Conservation (phyloP, 37 sponge, comb jelly and placozoan species). For the Ephydatia muelleri region DNA sequence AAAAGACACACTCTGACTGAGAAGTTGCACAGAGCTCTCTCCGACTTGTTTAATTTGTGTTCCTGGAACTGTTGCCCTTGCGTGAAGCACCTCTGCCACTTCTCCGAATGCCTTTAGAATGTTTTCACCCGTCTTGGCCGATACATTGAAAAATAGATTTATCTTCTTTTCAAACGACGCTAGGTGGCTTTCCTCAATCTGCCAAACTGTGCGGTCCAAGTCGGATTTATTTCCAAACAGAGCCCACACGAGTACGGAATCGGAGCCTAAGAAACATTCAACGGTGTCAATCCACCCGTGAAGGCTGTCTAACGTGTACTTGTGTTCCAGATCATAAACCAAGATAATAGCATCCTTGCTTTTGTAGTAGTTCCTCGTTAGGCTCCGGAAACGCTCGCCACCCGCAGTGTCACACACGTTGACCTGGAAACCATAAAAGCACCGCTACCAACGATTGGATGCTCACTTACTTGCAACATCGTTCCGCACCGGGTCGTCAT, state of each 20-base stretch:
- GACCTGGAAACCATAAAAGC: conserved; percentile 39
- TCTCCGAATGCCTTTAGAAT: neutral
- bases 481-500: neutral
- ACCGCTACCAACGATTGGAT: no score
- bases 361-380: conserved; percentile 76
- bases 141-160: neutral
- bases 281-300: conserved; percentile 47
- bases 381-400: conserved; percentile 73
- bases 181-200: no score
- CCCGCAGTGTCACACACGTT: conserved; percentile 79
- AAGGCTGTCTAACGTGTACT: conserved; percentile 30
- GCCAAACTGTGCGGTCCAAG: conserved; percentile 4
- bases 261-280: conserved; percentile 9
- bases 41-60: no score
- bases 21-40: no score
- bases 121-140: conserved; percentile 36
- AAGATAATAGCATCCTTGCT: conserved; percentile 65
- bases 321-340: conserved; percentile 71
- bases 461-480: neutral
- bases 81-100: conserved; percentile 1
- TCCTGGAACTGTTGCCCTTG: neutral
- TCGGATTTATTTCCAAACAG: conserved; percentile 72
- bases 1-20: no score
- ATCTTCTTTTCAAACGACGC: neutral
- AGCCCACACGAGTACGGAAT: conserved; percentile 40